Conservation (phyloP, 64 coral and sea anemone genomes). For the Actinia tenebrosa region DNA sequence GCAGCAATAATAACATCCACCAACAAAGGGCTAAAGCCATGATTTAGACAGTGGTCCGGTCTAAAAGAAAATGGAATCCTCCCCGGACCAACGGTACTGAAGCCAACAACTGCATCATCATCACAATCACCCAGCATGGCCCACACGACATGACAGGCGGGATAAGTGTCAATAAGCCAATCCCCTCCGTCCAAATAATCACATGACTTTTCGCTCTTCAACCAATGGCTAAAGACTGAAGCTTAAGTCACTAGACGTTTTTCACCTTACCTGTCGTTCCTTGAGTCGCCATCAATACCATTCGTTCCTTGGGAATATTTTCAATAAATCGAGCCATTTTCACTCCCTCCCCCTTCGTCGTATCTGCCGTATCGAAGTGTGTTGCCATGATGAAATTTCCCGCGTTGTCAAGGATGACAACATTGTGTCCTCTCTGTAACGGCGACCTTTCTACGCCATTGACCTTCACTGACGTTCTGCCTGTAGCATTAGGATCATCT, state of each 20-base stretch:
- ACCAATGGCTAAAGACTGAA: too few species aligned
- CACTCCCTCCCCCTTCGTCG: slow-evolving; percentile 77
- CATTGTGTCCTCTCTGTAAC: slow-evolving; percentile 82
- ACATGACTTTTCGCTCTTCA: too few species aligned
- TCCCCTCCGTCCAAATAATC: neutral
- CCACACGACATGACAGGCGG: neutral
- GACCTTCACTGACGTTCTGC: slow-evolving; percentile 81
- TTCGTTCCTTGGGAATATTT: slow-evolving; percentile 80
- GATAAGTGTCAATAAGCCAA: neutral
- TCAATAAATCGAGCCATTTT: slow-evolving; percentile 89
- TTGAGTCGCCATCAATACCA: slow-evolving; percentile 91
- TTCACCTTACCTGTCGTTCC: slow-evolving; percentile 76
- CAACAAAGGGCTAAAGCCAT: too few species aligned
- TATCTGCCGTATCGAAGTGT: slow-evolving; percentile 88
- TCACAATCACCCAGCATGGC: too few species aligned
- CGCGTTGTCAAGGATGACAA: slow-evolving; percentile 83
- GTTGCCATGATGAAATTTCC: slow-evolving; percentile 87
- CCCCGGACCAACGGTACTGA: too few species aligned
- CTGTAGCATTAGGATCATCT: slow-evolving; percentile 89
- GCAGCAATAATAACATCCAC: too few species aligned
- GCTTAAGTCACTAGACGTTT: neutral
- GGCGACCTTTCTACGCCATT: slow-evolving; percentile 86
- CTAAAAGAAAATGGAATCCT: too few species aligned
- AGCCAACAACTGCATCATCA: too few species aligned
- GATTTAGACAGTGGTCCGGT: too few species aligned